These are phyloP conservation scores for Phortica variegata DNA, from an alignment of 1,140 invertebrate species.

Conservation along the genomic window DNA sequence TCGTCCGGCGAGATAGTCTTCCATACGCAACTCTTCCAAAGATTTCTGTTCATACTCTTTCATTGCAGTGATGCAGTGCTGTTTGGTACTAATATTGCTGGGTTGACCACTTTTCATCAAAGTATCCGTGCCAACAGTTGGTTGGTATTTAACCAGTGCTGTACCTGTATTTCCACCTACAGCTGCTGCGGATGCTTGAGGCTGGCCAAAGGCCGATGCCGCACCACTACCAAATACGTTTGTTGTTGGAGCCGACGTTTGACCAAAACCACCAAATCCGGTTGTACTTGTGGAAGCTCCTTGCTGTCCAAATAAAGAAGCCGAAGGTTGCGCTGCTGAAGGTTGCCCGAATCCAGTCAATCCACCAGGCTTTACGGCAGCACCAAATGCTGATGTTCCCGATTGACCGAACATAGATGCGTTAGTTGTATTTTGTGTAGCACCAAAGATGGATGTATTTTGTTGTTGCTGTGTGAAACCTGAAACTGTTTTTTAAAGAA, in stretches of 20 bases:
- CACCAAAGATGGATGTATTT: slow-evolving; percentile 43
- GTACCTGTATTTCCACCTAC: slow-evolving; percentile 65
- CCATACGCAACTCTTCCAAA: slow-evolving; percentile 87
- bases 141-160: slow-evolving; percentile 79
- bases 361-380: slow-evolving; percentile 61
- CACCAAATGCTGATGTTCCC: slow-evolving; percentile 64
- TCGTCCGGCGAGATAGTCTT: slow-evolving; percentile 88
- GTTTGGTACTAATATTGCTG: slow-evolving; percentile 82
- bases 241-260: slow-evolving; percentile 59
- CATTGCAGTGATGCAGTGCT: slow-evolving; percentile 96
- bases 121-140: slow-evolving; percentile 84
- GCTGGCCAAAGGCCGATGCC: slow-evolving; percentile 43
- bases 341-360: slow-evolving; percentile 62
- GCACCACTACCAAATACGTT: slow-evolving; percentile 64
- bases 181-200: slow-evolving; percentile 48
- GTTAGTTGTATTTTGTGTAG: slow-evolving; percentile 27
- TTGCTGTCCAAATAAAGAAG: slow-evolving; percentile 63
- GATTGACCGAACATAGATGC: slow-evolving; percentile 60
- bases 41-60: slow-evolving; percentile 96
- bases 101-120: slow-evolving; percentile 84
- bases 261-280: slow-evolving; percentile 64
- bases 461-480: slow-evolving; percentile 47
- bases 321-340: slow-evolving; percentile 52
- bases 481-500: slow-evolving; percentile 5
- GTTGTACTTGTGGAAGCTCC: slow-evolving; percentile 57